These are phyloP conservation scores for Phymorhynchus buccinoides DNA, from an alignment of 1,140 invertebrate genomes.

Conservation along the genomic window DNA sequence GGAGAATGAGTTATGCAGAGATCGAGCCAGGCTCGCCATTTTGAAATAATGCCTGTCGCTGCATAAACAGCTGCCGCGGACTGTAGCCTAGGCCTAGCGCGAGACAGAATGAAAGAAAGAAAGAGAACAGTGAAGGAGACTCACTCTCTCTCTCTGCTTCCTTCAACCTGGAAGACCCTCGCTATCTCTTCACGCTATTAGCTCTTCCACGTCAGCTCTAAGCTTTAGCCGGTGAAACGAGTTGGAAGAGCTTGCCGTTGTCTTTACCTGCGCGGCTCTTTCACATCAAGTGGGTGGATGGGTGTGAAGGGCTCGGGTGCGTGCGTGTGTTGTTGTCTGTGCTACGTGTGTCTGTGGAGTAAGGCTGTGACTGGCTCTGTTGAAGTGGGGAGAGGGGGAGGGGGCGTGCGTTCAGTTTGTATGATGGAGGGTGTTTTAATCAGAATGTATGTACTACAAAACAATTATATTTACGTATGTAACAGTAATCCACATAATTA, in stretches of 20 bases:
- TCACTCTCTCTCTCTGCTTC: not conserved
- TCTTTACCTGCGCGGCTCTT: not conserved
- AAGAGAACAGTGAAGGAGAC: not conserved
- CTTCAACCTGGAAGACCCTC: slow-evolving; percentile 10
- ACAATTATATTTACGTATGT: too few relatives aligned
- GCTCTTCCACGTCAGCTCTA: slow-evolving; percentile 7
- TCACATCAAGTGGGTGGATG: not conserved
- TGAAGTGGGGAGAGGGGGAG: too few relatives aligned
- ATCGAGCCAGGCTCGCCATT: slow-evolving; percentile 32
- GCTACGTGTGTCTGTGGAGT: slow-evolving; percentile 10
- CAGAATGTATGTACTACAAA: too few relatives aligned
- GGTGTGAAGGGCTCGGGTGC: not conserved
- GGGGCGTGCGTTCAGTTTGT: too few relatives aligned
- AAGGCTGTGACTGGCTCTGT: not conserved
- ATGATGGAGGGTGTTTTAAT: too few relatives aligned
- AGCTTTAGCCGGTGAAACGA: not conserved
- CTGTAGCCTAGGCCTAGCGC: not conserved
- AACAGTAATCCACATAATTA: too few relatives aligned
- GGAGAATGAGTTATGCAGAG: not conserved
- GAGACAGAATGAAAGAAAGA: slow-evolving; percentile 20
- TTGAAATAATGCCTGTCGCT: slow-evolving; percentile 18
- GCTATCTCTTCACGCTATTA: not conserved
- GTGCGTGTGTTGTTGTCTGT: not conserved
- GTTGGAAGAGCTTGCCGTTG: not conserved
- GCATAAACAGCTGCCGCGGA: slow-evolving; percentile 19